Percentiles rank a stretch among this genome's conserved stretches.
Conservation (phyloP, 2,888 invertebrate genomes). For the Epistrophe eligans region DNA sequence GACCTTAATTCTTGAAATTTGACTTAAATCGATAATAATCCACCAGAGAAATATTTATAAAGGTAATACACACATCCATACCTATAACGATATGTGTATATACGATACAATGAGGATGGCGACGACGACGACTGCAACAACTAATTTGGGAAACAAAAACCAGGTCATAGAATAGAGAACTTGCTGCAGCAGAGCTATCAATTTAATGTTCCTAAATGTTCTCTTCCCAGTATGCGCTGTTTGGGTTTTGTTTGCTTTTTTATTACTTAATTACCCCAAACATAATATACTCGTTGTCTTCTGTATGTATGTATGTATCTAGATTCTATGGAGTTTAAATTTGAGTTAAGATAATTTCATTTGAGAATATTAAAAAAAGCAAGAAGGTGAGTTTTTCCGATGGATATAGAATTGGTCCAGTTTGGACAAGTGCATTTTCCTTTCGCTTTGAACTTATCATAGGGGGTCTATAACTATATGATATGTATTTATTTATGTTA, state of each 20-base stretch:
- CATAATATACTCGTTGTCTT: neutral
- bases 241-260: slow-evolving; percentile 59
- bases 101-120: neutral
- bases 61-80: neutral
- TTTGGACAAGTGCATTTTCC: slow-evolving; percentile 34
- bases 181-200: slow-evolving; percentile 48
- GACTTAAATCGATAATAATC: slow-evolving; percentile 40
- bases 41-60: slow-evolving; percentile 11
- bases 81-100: neutral
- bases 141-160: slow-evolving; percentile 42
- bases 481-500: neutral
- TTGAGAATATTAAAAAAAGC: neutral
- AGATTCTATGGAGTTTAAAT: slow-evolving; percentile 2
- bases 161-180: slow-evolving; percentile 29
- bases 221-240: neutral
- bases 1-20: slow-evolving; percentile 11
- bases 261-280: slow-evolving; percentile 68
- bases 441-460: neutral
- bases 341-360: slow-evolving; percentile 24
- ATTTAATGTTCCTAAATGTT: slow-evolving; percentile 36
- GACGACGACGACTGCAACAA: slow-evolving; percentile 20
- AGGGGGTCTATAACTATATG: neutral
- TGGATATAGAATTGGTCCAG: slow-evolving; percentile 23
- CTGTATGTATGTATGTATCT: neutral
- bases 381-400: neutral